Base-by-base conservation (phyloP, 1,140 invertebrate species). In the Eciton burchellii region DNA sequence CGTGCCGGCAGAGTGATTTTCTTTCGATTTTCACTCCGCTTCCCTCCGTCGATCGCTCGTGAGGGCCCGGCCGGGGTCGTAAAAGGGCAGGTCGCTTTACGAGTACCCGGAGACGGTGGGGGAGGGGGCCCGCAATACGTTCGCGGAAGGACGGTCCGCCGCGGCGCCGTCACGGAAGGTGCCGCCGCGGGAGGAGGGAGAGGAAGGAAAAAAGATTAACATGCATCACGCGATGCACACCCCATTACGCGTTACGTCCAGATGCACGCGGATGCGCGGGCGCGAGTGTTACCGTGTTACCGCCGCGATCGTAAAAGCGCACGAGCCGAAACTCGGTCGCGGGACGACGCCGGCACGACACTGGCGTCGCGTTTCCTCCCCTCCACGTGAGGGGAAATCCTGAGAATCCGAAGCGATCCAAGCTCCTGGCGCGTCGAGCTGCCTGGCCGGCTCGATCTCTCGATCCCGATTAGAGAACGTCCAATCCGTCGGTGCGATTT, bases 51-150 rank as follows among this genome's bases (percentile, higher is more conserved):
- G 92, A 93, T 93, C 91, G 89, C 73, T 90, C 92, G 91, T 90
- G 85, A 91, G 89, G 85, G 85, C n/a, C n/a, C n/a, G n/a, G n/a
- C n/a, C 88, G 81, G 87, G 91, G 91, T 92, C 90, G 91, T 93
- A 93, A 93, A 93, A 65, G 92, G 90, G 91, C 86, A 91, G 90
- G 90, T 92, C 90, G 90, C 88, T 92, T 93, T 92, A 94, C 91
- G 92, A 93, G 92, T 92, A 93, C 89, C 85, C 84, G 89, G 91
- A 92, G 91, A 92, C 91, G 90, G 82, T 83, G 87, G 92, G 91
- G 84, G 89, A 90, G 92, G 6, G 6, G 35, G 35, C 2, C 6
- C 6, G 35, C 35, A 35, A 89, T 90, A 89, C 82, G 86, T 93
- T 93, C 91, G 91, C 88, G 88, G 91, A 94, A 93, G 91, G 73